Percentiles rank a stretch among this genome's conserved stretches.
phyloP scores from a whole-genome alignment of 2,888 invertebrate genomes.

The Hedychridium roseum region DNA sequence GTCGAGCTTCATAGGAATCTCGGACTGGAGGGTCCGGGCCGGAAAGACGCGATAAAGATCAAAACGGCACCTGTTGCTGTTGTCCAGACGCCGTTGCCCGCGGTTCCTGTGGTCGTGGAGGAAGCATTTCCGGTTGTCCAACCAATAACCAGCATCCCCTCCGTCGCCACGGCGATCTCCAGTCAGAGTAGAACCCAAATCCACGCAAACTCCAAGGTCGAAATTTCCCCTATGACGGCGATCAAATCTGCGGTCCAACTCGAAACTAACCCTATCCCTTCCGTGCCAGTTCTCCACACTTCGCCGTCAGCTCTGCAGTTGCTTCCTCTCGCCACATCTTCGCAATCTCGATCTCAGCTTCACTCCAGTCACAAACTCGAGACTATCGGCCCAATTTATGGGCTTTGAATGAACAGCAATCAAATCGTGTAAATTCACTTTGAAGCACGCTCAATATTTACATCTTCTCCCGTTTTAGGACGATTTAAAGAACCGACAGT shows the following conservation, averaged over 20 bases:
- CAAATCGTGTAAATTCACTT: too few relatives aligned
- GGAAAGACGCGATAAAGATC: slow-evolving; percentile 31
- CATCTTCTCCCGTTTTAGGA: too few relatives aligned
- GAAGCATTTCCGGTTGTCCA: not conserved
- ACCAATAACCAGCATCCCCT: too few relatives aligned
- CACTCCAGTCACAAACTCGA: slow-evolving; percentile 9
- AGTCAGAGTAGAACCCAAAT: slow-evolving; percentile 22
- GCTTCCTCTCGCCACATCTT: slow-evolving; percentile 12
- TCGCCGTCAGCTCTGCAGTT: slow-evolving; percentile 3
- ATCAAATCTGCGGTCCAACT: too few relatives aligned
- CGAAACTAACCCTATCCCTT: too few relatives aligned
- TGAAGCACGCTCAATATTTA: too few relatives aligned
- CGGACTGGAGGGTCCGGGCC: slow-evolving; percentile 24
- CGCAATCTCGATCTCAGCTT: slow-evolving; percentile 17
- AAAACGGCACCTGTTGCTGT: slow-evolving; percentile 1
- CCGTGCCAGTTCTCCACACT: not conserved
- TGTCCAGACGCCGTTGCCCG: not conserved
- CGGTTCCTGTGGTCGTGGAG: not conserved
- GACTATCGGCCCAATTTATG: too few relatives aligned
- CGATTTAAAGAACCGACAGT: too few relatives aligned
- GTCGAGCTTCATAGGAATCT: slow-evolving; percentile 25
- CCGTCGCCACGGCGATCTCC: slow-evolving; percentile 17
- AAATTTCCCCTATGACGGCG: too few relatives aligned
- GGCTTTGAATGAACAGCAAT: too few relatives aligned
- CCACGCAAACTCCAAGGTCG: slow-evolving; percentile 16